A percentile compares a stretch with the other conserved stretches of the same genome.
Evolutionary conservation across 2,888 invertebrate genomes (phyloP).

Genomic region (Harpalus rufipes): DNA sequence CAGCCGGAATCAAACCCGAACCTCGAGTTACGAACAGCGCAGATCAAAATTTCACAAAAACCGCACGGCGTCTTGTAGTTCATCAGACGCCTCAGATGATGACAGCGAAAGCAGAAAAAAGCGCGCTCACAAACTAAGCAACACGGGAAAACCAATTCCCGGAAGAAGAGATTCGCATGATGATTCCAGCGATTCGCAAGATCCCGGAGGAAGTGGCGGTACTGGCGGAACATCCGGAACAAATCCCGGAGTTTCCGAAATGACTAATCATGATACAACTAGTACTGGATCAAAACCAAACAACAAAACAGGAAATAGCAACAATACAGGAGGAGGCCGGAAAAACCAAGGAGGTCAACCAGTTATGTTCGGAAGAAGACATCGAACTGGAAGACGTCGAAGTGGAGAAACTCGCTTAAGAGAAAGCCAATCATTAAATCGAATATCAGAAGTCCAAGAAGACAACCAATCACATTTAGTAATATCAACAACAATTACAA

Average conservation of each 20-base stretch:
- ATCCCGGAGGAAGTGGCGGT: constrained; percentile 80
- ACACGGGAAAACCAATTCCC: constrained; percentile 81
- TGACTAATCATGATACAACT: constrained; percentile 45
- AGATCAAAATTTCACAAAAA: constrained; percentile 86
- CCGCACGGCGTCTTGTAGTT: constrained; percentile 93
- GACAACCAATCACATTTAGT: constrained; percentile 77
- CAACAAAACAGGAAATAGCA: constrained; percentile 68
- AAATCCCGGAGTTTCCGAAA: constrained; percentile 69
- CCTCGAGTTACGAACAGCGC: constrained; percentile 79
- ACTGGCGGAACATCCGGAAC: constrained; percentile 76
- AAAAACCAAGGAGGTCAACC: constrained; percentile 74
- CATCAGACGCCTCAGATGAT: constrained; percentile 95
- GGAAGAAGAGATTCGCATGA: constrained; percentile 89
- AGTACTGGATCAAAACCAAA: constrained; percentile 69
- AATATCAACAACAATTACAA: constrained; percentile 73
- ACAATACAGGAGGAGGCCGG: constrained; percentile 73
- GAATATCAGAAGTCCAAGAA: constrained; percentile 92
- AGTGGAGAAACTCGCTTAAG: constrained; percentile 84
- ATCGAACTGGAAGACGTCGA: constrained; percentile 80
- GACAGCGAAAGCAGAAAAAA: constrained; percentile 91
- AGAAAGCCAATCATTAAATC: constrained; percentile 91
- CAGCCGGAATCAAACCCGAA: constrained; percentile 73
- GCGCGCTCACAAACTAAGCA: constrained; percentile 85
- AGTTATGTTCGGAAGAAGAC: constrained; percentile 78
- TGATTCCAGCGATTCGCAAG: constrained; percentile 91